Base-by-base conservation (phyloP, 2,888 invertebrate genomes). In the Pedicia rivosa region DNA sequence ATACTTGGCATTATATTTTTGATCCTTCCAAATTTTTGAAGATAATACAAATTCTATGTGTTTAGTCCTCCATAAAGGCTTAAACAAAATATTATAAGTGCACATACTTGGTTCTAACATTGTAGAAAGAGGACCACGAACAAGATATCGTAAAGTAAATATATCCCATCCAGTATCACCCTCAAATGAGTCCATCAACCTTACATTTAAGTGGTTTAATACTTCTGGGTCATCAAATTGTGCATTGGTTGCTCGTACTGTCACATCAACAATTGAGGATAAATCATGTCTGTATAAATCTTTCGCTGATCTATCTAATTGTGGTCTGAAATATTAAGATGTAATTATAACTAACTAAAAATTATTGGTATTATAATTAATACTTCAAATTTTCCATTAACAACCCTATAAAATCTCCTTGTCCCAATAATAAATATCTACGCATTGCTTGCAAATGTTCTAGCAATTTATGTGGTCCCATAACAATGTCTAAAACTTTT, bases 331-430 rank as follows among this genome's bases (percentile, higher is more conserved):
- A 48, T 32, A 25, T 24, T 26, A 13, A 33, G n/a, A 27, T 25
- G 14, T 45, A 12, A 3, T 38, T n/a, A n/a, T n/a, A n/a, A n/a
- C n/a, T n/a, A n/a, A n/a, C n/a, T n/a, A n/a, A n/a, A 39, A 22
- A 28, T 27, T 76, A 67, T 3, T 37, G 48, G 2, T 3, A 19
- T 17, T 7, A 31, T 4, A 30, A 15, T n/a, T 10, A 13, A 19
- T 63, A 90, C 88, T 83, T 83, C 43, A 95, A 63, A 41, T 92
- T 67, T 50, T 91, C 87, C 75, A 97, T 81, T 37, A 97, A 72
- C 53, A 91, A 83, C 51, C 86, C 76, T 49, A 92, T 88, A 60
- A 95, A 94, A 64, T 97, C 94, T 1, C 95, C 95, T 65, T 95
- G 94, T 10, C 91, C 91, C 10, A 97, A 70, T 37, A 97, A 67